Conservation (phyloP, 2,113 vertebrate species). For the Amia ocellicauda region DNA sequence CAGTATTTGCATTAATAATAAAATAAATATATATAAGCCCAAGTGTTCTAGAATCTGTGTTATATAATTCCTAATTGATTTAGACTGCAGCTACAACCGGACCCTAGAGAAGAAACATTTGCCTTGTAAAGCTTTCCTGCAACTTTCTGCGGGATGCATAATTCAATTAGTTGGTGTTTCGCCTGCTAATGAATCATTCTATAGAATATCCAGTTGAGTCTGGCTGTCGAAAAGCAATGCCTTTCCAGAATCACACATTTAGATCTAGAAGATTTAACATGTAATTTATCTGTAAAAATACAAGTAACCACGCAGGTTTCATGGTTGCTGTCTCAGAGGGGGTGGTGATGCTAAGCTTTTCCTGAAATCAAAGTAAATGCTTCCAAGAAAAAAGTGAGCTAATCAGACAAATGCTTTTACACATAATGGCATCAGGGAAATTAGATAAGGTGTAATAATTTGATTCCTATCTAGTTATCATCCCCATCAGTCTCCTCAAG, state of each 20-base stretch:
- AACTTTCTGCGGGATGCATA: constrained; percentile 52
- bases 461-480: too few species aligned
- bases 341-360: too few species aligned
- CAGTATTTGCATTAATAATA: constrained; percentile 9
- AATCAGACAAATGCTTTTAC: too few species aligned
- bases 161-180: constrained; percentile 65
- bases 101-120: constrained; percentile 53
- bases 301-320: background rate
- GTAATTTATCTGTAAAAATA: background rate
- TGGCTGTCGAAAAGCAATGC: background rate
- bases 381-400: too few species aligned
- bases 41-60: constrained; percentile 46
- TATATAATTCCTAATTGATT: constrained; percentile 57
- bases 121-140: constrained; percentile 41
- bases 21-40: constrained; percentile 38
- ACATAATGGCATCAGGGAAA: too few species aligned
- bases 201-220: constrained; percentile 8
- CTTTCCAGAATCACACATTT: background rate
- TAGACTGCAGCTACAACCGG: constrained; percentile 37
- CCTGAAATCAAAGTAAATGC: too few species aligned
- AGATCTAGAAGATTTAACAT: background rate
- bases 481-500: too few species aligned
- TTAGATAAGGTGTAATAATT: too few species aligned
- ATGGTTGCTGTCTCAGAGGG: background rate
- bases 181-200: constrained; percentile 56